These are phyloP conservation scores for Heloderma charlesbogerti DNA, from an alignment of 2,113 vertebrate species.

Conservation along the genomic window DNA sequence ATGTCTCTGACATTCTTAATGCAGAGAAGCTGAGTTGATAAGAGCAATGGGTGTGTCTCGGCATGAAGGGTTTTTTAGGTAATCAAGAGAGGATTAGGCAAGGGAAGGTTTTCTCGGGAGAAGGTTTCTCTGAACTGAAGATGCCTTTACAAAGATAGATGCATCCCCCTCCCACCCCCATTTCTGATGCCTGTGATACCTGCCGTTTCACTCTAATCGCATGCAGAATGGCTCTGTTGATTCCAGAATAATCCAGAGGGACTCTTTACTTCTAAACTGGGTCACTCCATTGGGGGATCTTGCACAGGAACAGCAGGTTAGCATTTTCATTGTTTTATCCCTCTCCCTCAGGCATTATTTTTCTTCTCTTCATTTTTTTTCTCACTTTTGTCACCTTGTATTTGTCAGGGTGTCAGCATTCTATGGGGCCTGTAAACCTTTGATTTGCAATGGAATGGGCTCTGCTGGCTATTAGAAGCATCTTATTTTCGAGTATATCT, in stretches of 20 bases:
- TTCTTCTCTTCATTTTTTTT: neutral
- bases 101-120: conserved; percentile 33
- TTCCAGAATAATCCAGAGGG: conserved; percentile 39
- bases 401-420: neutral
- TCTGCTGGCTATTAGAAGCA: neutral
- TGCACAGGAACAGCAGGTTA: conserved; percentile 45
- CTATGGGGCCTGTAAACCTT: neutral
- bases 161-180: neutral
- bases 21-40: conserved; percentile 50
- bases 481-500: neutral
- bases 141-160: conserved; percentile 35
- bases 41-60: conserved; percentile 60
- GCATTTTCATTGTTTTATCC: conserved; percentile 14
- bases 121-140: conserved; percentile 28
- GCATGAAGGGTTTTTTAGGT: conserved; percentile 46
- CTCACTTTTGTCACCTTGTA: conserved; percentile 14
- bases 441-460: neutral
- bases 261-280: conserved; percentile 47
- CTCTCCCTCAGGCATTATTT: neutral
- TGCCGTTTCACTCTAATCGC: neutral
- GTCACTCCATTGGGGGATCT: conserved; percentile 35
- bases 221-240: conserved; percentile 45
- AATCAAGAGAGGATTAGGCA: conserved; percentile 46
- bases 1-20: conserved; percentile 51
- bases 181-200: conserved; percentile 22